Conservation (phyloP, 2,113 vertebrate genomes). For the Platichthys stellatus region DNA sequence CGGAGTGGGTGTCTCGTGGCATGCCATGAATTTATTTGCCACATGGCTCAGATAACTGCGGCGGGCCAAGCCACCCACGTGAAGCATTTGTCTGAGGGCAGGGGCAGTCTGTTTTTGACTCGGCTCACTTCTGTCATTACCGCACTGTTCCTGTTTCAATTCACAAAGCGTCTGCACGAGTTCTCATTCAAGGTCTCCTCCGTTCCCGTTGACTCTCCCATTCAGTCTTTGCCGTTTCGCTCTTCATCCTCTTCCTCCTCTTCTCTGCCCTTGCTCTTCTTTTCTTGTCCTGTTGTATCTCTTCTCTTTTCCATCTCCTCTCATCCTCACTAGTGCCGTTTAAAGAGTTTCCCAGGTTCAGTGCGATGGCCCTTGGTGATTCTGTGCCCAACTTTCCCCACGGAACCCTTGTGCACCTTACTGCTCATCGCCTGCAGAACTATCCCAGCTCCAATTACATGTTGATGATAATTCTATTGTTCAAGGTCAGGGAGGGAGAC, state of each 20-base stretch:
- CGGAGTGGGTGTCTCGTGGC: slow-evolving; percentile 67
- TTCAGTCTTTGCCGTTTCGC: background rate
- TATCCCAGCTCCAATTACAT: slow-evolving; percentile 57
- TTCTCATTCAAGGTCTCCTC: slow-evolving; percentile 25
- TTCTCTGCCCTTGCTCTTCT: background rate
- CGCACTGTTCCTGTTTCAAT: slow-evolving; percentile 31
- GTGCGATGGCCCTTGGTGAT: slow-evolving; percentile 43
- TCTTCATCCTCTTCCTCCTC: background rate
- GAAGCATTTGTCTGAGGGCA: slow-evolving; percentile 58
- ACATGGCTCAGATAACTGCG: slow-evolving; percentile 69
- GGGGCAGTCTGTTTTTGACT: slow-evolving; percentile 47
- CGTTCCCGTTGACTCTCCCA: background rate
- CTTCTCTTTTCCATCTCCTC: too few relatives aligned
- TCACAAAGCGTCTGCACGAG: background rate
- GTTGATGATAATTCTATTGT: slow-evolving; percentile 48
- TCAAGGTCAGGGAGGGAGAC: slow-evolving; percentile 40
- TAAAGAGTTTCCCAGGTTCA: background rate
- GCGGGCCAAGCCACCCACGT: slow-evolving; percentile 57
- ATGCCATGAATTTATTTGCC: slow-evolving; percentile 70
- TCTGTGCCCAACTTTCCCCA: slow-evolving; percentile 57
- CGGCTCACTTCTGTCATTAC: slow-evolving; percentile 37
- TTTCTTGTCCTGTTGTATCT: background rate
- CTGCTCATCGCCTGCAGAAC: slow-evolving; percentile 21
- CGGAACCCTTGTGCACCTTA: slow-evolving; percentile 28
- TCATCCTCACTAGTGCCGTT: background rate